These are phyloP conservation scores for Cephus rjabovi DNA, from an alignment of 2,888 invertebrate genomes.

Conservation along the genomic window DNA sequence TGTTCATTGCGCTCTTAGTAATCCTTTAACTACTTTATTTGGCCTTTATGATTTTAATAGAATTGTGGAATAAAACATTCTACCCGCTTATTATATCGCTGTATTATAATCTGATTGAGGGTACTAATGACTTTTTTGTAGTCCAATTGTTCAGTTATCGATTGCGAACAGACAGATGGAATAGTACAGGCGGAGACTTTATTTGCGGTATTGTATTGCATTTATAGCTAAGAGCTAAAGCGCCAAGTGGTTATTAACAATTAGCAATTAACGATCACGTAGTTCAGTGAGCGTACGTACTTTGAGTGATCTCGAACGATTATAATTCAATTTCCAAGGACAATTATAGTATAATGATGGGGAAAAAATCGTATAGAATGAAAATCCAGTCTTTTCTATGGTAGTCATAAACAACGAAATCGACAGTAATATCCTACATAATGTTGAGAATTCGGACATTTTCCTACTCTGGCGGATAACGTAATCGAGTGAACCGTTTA, in stretches of 20 bases:
- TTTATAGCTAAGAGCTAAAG: neutral
- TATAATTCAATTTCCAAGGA: neutral
- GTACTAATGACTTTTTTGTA: neutral
- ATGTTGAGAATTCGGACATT: neutral
- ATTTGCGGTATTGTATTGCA: neutral
- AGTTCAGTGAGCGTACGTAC: neutral
- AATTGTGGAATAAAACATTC: neutral
- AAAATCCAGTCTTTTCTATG: neutral
- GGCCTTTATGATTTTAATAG: neutral
- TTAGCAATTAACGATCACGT: constrained; percentile 32
- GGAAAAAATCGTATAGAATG: neutral
- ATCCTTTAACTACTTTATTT: neutral
- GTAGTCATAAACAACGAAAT: neutral
- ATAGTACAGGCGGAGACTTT: neutral
- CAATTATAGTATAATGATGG: neutral
- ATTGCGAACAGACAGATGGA: neutral
- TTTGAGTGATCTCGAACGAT: neutral
- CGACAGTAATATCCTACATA: neutral
- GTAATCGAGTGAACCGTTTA: constrained; percentile 27
- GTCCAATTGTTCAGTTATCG: neutral
- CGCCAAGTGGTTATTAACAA: constrained; percentile 29
- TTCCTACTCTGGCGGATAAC: constrained; percentile 8
- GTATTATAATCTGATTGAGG: neutral
- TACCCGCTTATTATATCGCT: neutral
- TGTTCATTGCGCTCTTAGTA: neutral